A percentile compares a stretch with the other conserved stretches of the same genome.
Conservation (phyloP, 1,140 invertebrate genomes). For the Saccostrea glomerata region DNA sequence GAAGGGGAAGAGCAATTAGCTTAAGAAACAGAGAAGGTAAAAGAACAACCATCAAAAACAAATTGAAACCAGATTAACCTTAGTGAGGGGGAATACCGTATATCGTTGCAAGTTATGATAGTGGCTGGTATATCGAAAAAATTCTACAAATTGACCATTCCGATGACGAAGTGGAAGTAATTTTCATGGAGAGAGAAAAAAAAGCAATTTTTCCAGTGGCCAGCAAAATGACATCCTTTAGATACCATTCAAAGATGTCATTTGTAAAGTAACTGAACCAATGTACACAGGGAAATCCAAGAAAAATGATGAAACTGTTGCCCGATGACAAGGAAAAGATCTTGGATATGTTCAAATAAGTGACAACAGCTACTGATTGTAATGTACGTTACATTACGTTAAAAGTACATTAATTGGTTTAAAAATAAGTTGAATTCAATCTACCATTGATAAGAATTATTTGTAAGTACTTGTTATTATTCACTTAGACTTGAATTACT, state of each 20-base stretch:
- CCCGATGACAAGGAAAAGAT: too few relatives aligned
- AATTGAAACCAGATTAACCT: neutral
- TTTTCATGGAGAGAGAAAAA: too few relatives aligned
- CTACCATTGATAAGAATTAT: neutral
- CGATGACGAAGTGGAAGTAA: slow-evolving; percentile 44
- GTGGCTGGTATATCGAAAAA: slow-evolving; percentile 50
- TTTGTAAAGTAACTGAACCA: neutral
- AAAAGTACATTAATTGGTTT: too few relatives aligned
- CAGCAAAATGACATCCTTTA: neutral
- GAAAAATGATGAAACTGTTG: too few relatives aligned
- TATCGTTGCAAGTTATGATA: slow-evolving; percentile 48
- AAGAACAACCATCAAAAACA: neutral
- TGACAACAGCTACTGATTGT: too few relatives aligned
- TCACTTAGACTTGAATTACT: neutral
- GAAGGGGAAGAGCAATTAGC: too few relatives aligned
- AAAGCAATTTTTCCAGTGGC: neutral
- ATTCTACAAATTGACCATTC: slow-evolving; percentile 41
- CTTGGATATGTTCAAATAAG: too few relatives aligned
- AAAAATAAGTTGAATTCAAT: too few relatives aligned
- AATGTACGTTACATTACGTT: too few relatives aligned
- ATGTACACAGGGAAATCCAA: neutral
- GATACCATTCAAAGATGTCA: neutral
- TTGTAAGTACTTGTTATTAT: neutral
- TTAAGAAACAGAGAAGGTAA: too few relatives aligned
- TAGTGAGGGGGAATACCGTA: slow-evolving; percentile 46